Base-by-base conservation (phyloP, 2,113 vertebrate genomes). In the Oenanthe oenanthe region DNA sequence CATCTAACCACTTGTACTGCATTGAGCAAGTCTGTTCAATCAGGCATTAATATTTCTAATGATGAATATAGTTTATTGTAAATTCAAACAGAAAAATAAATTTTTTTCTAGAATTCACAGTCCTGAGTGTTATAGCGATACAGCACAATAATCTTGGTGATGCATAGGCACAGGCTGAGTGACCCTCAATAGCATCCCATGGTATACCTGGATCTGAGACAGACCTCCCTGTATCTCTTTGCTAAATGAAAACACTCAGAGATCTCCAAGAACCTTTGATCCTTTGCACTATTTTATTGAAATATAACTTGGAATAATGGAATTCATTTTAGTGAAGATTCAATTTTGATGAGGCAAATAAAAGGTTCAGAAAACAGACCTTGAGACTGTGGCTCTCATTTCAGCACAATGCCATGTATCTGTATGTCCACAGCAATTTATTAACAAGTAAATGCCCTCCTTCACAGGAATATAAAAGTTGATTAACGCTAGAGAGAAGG, bases 121-220 rank as follows among this genome's bases (percentile, higher is more conserved):
- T 85, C 15, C 42, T 32, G 65, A 58, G 29, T 40, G 8, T 63
- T 51, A 31, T 1, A 15, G 19, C 1, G 1, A 51, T 62, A 29
- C 8, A 81, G 18, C 34, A 50, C 5, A 45, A 20, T 25, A 40
- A 47, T 18, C 22, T 36, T 36, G 32, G 32, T 43, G 10, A 15
- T 4, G 3, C 11, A 56, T 4, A 47, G 48, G 25, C 34, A n/a
- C 11, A 85, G 36, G 48, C 65, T 47, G 58, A 91, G 20, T 9
- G 10, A 57, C 12, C 58, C 2, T 3, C 38, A 57, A 7, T 50
- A 19, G 7, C 28, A 40, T 66, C 9, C 17, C 13, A 17, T 50
- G 16, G 32, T 42, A 38, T 0, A 0, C 16, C 20, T 7, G 15
- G 13, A 53, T 51, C 9, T 73, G 24, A 63, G n/a, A n/a, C 16